Conservation (phyloP, 2,113 vertebrate genomes). For the Eurystomus gularis region DNA sequence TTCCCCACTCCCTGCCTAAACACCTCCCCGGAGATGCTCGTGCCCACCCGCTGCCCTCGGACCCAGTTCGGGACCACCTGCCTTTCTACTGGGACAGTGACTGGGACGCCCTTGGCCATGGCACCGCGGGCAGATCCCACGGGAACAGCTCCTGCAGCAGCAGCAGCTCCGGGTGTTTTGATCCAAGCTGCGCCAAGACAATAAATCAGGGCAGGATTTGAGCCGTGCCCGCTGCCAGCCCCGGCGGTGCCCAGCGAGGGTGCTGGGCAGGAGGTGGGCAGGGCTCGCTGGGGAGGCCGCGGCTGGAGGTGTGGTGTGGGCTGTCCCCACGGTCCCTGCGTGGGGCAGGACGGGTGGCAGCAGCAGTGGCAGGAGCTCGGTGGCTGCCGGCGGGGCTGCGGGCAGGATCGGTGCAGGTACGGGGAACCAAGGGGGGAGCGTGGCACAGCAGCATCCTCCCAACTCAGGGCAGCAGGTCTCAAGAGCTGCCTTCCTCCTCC, state of each 20-base stretch:
- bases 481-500: background rate
- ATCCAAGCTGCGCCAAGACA: rapidly evolving
- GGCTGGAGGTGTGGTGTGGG: constrained; percentile 18
- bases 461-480: background rate
- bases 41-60: rapidly evolving
- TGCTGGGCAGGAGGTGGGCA: background rate
- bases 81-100: rapidly evolving
- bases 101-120: rapidly evolving
- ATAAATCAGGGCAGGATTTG: background rate
- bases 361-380: background rate
- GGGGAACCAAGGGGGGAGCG: background rate
- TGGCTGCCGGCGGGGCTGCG: background rate
- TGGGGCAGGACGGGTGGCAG: background rate
- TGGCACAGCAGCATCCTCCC: background rate
- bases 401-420: background rate
- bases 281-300: background rate
- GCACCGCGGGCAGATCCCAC: background rate
- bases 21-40: rapidly evolving
- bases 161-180: background rate
- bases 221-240: background rate
- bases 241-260: background rate
- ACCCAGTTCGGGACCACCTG: rapidly evolving
- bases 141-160: background rate
- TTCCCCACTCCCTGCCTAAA: background rate
- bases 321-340: background rate